Evolutionary conservation across 2,113 vertebrate species (phyloP), one percentile per base, ranked within the genome.

Genomic region (Sylvia atricapilla): DNA sequence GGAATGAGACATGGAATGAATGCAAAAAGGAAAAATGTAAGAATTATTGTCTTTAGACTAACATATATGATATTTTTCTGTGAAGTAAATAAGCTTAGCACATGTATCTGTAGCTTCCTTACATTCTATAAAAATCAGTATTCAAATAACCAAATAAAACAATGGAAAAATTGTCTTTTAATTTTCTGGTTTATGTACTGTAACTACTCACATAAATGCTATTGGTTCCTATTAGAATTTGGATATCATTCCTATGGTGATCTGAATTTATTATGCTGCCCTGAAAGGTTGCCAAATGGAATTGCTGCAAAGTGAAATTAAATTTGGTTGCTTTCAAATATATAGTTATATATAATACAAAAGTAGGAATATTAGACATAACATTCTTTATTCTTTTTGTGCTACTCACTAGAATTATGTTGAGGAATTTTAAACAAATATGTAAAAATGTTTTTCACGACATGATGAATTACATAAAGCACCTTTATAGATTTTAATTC

Each of bases 211-310:
- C 62, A 87, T 72, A 86, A 81, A 96, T 89, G 37, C 69, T 94
- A 56, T 50, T 95, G 49, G 33, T 79, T 87, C 27, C n/a, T 93
- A 39, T 87, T 90, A 81, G 88, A 87, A 80, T 95, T 87, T 93
- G 90, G 80, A 85, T 70, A 9, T 52, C 28, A 77, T 88, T 90
- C 79, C 31, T 80, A 2, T 52, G 39, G 35, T 58, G 67, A 67
- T 80, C 39, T 96, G 83, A 96, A 94, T 85, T 95, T 94, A 78
- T 94, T 94, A 87, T 84, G 62, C 69, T 96, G 41, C 84, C 62
- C 76, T 68, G 72, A 93, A 95, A 86, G 10, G 50, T 5, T 88
- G 59, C 68, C 22, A 91, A 91, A 89, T 78, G 52, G 63, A 96
- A 47, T 49, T 86, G 31, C 46, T 73, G 22, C 67, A 43, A 85